Conservation (phyloP, 2,113 vertebrate species). For the Burhinus bistriatus region DNA sequence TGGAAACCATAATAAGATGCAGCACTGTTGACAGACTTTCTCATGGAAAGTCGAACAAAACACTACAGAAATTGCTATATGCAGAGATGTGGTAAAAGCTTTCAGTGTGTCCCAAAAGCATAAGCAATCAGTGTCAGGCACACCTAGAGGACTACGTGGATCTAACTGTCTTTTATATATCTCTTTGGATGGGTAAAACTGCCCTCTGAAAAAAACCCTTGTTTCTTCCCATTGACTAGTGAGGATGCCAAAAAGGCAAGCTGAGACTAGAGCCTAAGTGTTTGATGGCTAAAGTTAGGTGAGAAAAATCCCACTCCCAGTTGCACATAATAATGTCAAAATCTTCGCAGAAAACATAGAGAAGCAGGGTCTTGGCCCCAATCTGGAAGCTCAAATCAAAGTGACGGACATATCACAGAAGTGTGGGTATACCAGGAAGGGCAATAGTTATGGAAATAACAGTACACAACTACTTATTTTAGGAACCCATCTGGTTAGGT, state of each 20-base stretch:
- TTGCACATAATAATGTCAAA: not conserved
- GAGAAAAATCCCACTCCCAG: not conserved
- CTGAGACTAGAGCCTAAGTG: not conserved
- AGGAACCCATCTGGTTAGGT: slow-evolving; percentile 52
- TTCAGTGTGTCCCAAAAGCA: not conserved
- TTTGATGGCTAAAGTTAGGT: not conserved
- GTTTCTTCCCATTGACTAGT: not conserved
- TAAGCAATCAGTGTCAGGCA: not conserved
- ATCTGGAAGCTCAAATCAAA: not conserved
- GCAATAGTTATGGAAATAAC: slow-evolving; percentile 47
- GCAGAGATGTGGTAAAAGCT: not conserved
- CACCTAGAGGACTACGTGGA: not conserved
- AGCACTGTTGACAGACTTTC: slow-evolving; percentile 12
- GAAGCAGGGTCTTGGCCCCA: not conserved
- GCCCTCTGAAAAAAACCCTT: not conserved
- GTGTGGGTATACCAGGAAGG: not conserved
- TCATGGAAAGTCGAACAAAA: slow-evolving; percentile 10
- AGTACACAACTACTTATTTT: slow-evolving; percentile 39
- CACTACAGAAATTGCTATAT: not conserved
- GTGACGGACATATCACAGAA: slow-evolving; percentile 24
- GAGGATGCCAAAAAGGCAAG: not conserved
- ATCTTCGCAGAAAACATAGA: not conserved
- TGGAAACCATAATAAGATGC: slow-evolving; percentile 46
- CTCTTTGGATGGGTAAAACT: not conserved
- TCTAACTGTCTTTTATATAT: not conserved